Conservation (phyloP, 2,113 vertebrate genomes). For the Propithecus coquereli region DNA sequence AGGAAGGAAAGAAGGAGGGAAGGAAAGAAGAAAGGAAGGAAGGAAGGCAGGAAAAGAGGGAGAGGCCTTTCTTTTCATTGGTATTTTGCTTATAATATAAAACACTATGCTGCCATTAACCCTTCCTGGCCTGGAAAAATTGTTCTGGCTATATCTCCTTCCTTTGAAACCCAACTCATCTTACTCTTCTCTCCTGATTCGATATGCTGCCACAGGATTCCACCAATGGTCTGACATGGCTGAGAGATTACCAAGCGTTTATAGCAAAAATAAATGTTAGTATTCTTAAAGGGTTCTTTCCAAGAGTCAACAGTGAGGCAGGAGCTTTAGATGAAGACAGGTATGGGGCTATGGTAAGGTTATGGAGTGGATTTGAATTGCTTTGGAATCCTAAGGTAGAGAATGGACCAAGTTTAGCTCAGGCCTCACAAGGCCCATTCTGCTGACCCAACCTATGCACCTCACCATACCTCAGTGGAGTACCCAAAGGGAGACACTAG, state of each 20-base stretch:
- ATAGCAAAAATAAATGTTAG: not conserved
- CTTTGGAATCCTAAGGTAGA: not conserved
- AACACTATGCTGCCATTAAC: slow-evolving; percentile 18
- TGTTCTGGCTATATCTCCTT: not conserved
- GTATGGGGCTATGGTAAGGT: not conserved
- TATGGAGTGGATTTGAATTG: not conserved
- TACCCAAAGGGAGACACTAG: not conserved
- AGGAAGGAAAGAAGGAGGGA: not conserved
- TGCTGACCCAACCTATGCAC: not conserved
- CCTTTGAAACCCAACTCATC: not conserved
- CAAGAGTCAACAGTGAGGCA: not conserved
- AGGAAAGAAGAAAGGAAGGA: not conserved
- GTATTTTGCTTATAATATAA: slow-evolving; percentile 31
- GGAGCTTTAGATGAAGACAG: not conserved
- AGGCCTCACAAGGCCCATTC: not conserved
- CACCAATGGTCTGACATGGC: not conserved
- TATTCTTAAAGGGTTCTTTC: not conserved
- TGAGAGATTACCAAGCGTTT: not conserved
- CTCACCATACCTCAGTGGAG: not conserved
- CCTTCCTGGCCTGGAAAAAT: not conserved
- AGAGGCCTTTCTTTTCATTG: not conserved
- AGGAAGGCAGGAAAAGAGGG: not conserved
- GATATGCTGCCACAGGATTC: not conserved
- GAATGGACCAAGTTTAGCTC: not conserved
- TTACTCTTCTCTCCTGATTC: not conserved